A percentile compares a stretch with the other conserved stretches of the same genome.
These are phyloP conservation scores for Paguma larvata DNA, from an alignment of 2,797 vertebrate species.

Conservation along the genomic window DNA sequence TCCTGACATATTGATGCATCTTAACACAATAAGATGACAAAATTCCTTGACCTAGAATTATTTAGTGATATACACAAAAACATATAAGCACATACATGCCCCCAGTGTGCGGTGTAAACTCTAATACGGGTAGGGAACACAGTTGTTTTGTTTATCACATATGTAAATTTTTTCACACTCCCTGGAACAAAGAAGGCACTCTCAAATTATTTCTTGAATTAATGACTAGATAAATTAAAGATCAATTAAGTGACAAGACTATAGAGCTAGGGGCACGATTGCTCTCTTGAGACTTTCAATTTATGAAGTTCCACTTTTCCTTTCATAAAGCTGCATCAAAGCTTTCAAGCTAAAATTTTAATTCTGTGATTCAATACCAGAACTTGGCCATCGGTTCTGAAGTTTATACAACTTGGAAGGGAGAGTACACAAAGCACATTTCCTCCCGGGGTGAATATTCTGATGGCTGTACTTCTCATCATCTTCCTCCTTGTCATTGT, in stretches of 20 bases:
- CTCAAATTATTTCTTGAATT: neutral
- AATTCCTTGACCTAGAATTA: neutral
- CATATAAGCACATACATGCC: neutral
- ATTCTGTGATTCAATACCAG: neutral
- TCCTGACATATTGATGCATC: neutral
- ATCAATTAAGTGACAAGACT: neutral
- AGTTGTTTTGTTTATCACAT: neutral
- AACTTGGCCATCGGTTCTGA: neutral
- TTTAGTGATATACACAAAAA: constrained; percentile 1
- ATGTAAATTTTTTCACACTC: neutral
- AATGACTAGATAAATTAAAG: neutral
- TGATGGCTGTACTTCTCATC: neutral
- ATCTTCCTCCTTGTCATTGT: too few species aligned
- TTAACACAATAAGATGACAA: neutral
- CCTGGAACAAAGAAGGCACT: neutral
- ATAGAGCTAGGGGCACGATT: neutral
- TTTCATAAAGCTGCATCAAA: neutral
- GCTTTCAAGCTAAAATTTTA: neutral
- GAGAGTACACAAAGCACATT: neutral
- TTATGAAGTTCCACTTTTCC: neutral
- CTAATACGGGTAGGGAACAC: neutral
- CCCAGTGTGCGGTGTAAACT: neutral
- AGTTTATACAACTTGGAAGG: neutral
- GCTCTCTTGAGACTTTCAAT: neutral
- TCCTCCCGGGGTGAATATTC: neutral